These are phyloP conservation scores for Hemiscyllium ocellatum DNA, from an alignment of 2,113 vertebrate genomes.

Conservation along the genomic window DNA sequence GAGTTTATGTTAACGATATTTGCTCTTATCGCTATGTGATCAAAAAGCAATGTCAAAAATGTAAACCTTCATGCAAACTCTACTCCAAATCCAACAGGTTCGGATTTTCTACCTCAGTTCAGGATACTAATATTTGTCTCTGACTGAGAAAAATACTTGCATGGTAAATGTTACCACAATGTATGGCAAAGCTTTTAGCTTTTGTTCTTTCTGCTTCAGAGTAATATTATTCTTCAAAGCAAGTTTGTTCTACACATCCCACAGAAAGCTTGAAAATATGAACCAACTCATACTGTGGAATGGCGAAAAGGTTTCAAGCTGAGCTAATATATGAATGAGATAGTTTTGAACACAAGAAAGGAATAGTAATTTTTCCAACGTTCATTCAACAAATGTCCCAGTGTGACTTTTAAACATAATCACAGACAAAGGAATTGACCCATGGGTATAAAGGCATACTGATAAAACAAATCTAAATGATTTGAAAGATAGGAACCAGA, in stretches of 20 bases:
- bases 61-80: neutral
- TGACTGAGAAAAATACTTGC: neutral
- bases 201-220: neutral
- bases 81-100: neutral
- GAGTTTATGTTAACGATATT: neutral
- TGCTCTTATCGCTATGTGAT: neutral
- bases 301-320: neutral
- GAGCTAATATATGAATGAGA: neutral
- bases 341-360: neutral
- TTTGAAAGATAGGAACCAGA: neutral
- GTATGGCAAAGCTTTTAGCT: neutral
- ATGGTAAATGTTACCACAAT: neutral
- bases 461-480: neutral
- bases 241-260: neutral
- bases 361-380: neutral
- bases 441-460: neutral
- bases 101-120: neutral
- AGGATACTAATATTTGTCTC: neutral
- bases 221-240: neutral
- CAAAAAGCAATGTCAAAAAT: neutral
- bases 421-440: neutral
- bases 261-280: neutral
- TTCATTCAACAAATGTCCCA: neutral
- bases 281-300: neutral
- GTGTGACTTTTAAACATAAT: neutral